phyloP scores from a whole-genome alignment of 2,797 vertebrate genomes.

The Pelodytes ibericus region DNA sequence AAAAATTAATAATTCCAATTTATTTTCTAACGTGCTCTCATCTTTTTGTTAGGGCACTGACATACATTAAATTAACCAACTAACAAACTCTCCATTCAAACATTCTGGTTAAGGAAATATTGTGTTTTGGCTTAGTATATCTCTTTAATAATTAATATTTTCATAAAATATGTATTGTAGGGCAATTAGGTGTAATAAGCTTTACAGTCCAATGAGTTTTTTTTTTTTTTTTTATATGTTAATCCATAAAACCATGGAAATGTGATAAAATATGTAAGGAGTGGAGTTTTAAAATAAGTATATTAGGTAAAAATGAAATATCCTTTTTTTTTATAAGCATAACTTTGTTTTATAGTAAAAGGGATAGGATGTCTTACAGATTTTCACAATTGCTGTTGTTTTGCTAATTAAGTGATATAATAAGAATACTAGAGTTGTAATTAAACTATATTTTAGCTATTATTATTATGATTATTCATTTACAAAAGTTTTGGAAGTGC shows the following conservation, averaged over 20 bases:
- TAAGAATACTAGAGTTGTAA: not conserved
- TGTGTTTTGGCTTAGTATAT: constrained; percentile 33
- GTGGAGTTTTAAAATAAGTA: constrained; percentile 9
- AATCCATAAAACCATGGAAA: constrained; percentile 36
- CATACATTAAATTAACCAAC: constrained; percentile 23
- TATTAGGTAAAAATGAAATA: constrained; percentile 4
- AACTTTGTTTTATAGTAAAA: too few relatives aligned
- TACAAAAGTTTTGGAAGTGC: too few relatives aligned
- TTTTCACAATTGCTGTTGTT: not conserved
- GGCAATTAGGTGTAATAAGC: constrained; percentile 21
- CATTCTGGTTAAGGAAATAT: constrained; percentile 37
- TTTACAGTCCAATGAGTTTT: constrained; percentile 33
- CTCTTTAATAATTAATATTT: constrained; percentile 42
- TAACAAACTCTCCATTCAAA: constrained; percentile 28
- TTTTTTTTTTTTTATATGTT: constrained; percentile 49
- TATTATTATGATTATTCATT: too few relatives aligned
- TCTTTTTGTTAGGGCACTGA: constrained; percentile 31
- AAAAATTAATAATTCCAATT: constrained; percentile 27
- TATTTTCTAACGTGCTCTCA: constrained; percentile 19
- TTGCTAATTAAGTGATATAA: not conserved
- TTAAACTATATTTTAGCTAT: not conserved
- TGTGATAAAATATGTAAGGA: constrained; percentile 37
- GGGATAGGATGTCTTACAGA: not conserved
- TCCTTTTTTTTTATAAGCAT: not conserved
- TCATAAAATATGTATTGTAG: constrained; percentile 41